Base-by-base conservation (phyloP, 2,113 vertebrate genomes). In the Stictonetta naevosa region DNA sequence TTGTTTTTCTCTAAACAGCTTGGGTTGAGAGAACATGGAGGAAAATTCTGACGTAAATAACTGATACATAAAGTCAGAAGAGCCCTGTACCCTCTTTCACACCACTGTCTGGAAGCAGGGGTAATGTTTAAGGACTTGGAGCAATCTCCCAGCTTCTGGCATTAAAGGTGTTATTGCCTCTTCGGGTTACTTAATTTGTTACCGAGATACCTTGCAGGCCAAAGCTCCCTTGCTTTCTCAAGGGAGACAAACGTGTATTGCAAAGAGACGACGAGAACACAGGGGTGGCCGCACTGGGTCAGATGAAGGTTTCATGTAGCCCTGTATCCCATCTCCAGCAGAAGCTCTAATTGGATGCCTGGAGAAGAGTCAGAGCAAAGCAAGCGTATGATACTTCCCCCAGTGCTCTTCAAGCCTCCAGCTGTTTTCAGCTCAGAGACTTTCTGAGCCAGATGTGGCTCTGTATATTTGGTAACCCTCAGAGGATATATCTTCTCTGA, bases 361-460 rank as follows among this genome's bases (percentile, higher is more conserved):
- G 13, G 88, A 72, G 77, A 75, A 78, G 83, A 84, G 33, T 64
- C 38, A 33, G 86, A 95, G 56, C 44, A 82, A 93, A 69, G 86
- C 26, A 60, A 82, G 66, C 62, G 36, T 66, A 59, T 58, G 38
- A 44, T 95, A 14, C 62, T 91, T 84, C 26, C 38, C 83, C 53
- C 73, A 75, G 1, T 86, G 44, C 29, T 75, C 48, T 75, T 40
- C 29, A 64, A 64, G 77, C 95, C 89, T 95, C 34, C 58, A 84
- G 77, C 83, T 89, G 38, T 95, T 96, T 95, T 87, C 74, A 58
- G 66, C 92, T 89, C 83, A 69, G 86, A 78, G 81, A 36, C 71
- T 92, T 95, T 71, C 81, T 87, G 74, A 82, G 86, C 81, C 95
- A 95, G 86, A 91, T 95, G 93, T 79, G 77, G 44, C 89, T 92